Evolutionary conservation across 2,888 invertebrate genomes (phyloP), one percentile per base, ranked within the genome.

Genomic region (Nymphalis c-album): DNA sequence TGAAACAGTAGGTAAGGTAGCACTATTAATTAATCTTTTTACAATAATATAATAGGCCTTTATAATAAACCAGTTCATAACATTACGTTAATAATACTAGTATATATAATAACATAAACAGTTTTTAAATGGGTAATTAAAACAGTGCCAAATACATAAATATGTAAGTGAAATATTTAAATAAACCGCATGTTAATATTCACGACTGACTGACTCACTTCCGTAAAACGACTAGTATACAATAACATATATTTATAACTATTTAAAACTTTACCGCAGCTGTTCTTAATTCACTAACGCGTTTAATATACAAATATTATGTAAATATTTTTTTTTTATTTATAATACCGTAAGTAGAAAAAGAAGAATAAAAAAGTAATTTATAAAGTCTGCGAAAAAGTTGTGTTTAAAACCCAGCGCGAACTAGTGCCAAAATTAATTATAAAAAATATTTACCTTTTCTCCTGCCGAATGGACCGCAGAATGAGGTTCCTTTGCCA

Each of bases 391-490:
- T 31, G n/a, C n/a, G 46, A 60, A 46, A n/a, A 58, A 61, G 17
- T 50, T 60, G 45, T 7, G 35, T 35, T 62, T 18, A 62, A 51
- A n/a, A 31, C 48, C 20, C 40, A n/a, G 22, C 7, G 4, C 31
- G 51, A 1, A 13, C 31, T 48, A 16, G 35, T 63, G 31, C 53
- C 60, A 58, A 57, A 57, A 47, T 48, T 26, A 45, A 40, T 22
- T 48, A 45, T 7, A 57, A 60, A 53, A 51, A 59, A 69, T 31
- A 62, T 31, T 46, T 88, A 96, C 96, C 96, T 95, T 96, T 96
- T 80, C 97, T 91, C 67, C 96, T 93, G 71, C 97, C 97, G 81
- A 95, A 97, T 16, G 97, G 97, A 63, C 97, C 96, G 77, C 95
- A 94, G 85, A 97, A 97, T 31, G 95, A 95, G 77, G 95, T 95